Evolutionary conservation across 2,888 invertebrate species (phyloP), one percentile per base, ranked within the genome.

Genomic region (Epinotia bilunana): DNA sequence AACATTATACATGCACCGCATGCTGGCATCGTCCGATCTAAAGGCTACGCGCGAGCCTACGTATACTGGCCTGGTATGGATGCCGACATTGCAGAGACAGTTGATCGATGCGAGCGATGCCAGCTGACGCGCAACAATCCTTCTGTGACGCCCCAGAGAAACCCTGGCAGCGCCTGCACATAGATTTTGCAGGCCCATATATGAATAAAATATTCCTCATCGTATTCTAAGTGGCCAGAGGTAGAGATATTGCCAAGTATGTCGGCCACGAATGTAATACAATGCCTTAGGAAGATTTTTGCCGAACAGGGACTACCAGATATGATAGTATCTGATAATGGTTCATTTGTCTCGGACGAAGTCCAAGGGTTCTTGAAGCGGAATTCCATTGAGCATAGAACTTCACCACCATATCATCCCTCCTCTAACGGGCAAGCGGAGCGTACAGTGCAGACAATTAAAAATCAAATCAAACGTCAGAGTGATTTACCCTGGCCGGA

Each of bases 261-360:
- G 20, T 28, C 58, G 6, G 43, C 53, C 18, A 12, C 16, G 16
- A 23, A 12, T 9, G 64, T 60, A 1, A 79, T 79, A 20, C 39
- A 33, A 13, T 9, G 39, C 16, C 61, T 78, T 12, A 60, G 77
- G 61, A 46, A 60, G 3, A 72, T 76, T n/a, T 79, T 77, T 74
- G 67, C 77, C 43, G 46, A 55, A 7, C 61, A 76, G 78, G 77
- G 2, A n/a, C 43, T 75, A 1, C 77, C 77, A 11, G 73, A 77
- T 28, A 39, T 70, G 0, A 2, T 78, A 0, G 77, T 78, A 0
- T 70, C 70, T 7, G 78, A 78, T 57, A 79, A 79, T 67, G 79
- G 79, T 2, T 39, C 74, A 55, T 79, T 77, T n/a, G 70, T 58
- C 12, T 76, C 75, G 9, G 28, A 69, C 12, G 77, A 79, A 58